Evolutionary conservation across 2,888 invertebrate genomes (phyloP), one percentile per base, ranked within the genome.

Genomic region (Acronicta alni): DNA sequence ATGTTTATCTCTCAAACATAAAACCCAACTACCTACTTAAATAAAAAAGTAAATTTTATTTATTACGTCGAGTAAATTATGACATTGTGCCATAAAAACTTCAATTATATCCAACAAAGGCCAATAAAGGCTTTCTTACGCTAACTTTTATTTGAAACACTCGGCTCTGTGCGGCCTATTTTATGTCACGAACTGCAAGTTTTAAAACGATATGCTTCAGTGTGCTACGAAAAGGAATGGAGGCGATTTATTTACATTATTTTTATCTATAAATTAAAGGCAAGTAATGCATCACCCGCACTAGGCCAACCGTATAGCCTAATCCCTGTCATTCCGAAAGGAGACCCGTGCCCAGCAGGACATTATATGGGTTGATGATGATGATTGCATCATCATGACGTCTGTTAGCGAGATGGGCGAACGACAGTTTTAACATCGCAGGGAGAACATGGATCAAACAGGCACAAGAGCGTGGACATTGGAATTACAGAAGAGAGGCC

Each of bases 111-210:
- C 12, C 47, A 75, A 82, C 82, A 84, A 84, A 80, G 73, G 72
- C 68, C 56, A 66, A 72, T 83, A 80, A 83, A 80, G 61, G 38
- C 42, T 56, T 60, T 57, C 66, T 67, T 67, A 63, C 61, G 65
- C 62, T 77, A 60, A 61, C 43, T 63, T 62, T 68, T 52, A 63
- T 71, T 73, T 67, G 20, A 70, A 67, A 61, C 74, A 60, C 38
- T 53, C 55, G 41, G 51, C 72, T 76, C 65, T 69, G 71, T 65
- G 57, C 74, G 80, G 80, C 86, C 86, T 88, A 87, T 86, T 87
- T 85, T 75, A 80, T 81, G 82, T 85, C 84, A 84, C 83, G 79
- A 82, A 80, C 75, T 79, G 77, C 78, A 81, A 79, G 70, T 80
- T 79, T 84, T 79, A 80, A 66, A 80, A 79, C 79, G 71, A 57